These are phyloP conservation scores for Papilio machaon DNA, from an alignment of 1,140 invertebrate genomes.

Conservation along the genomic window DNA sequence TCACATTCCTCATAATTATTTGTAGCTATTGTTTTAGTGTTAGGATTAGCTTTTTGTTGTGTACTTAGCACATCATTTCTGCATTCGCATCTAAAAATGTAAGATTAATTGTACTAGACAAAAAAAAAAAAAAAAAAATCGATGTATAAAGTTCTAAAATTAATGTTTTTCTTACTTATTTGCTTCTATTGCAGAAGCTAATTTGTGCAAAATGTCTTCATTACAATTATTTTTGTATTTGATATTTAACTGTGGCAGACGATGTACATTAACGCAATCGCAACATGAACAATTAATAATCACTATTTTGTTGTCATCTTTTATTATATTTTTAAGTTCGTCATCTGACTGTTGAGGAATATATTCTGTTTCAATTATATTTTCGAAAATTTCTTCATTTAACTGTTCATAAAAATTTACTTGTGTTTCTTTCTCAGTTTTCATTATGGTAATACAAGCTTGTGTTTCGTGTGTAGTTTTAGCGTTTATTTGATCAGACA, in stretches of 20 bases:
- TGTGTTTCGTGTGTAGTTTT: slow-evolving; percentile 22
- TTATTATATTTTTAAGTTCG: slow-evolving; percentile 8
- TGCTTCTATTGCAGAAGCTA: slow-evolving; percentile 13
- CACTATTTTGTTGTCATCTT: slow-evolving; percentile 17
- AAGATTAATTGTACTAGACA: background rate
- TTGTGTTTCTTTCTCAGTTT: slow-evolving; percentile 51
- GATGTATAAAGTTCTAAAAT: background rate
- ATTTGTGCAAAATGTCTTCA: slow-evolving; percentile 14
- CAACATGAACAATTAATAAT: slow-evolving; percentile 31
- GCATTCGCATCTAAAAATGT: slow-evolving; percentile 16
- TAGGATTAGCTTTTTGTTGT: background rate
- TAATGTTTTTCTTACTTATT: slow-evolving; percentile 5
- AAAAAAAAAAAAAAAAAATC: too few species aligned
- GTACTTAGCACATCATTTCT: background rate
- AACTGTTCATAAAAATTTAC: slow-evolving; percentile 45
- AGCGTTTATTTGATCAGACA: background rate
- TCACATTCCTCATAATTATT: background rate
- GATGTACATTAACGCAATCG: background rate
- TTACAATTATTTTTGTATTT: background rate
- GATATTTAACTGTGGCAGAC: background rate
- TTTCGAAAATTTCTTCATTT: background rate
- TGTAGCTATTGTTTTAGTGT: background rate
- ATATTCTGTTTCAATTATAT: slow-evolving; percentile 5
- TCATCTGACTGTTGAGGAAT: background rate
- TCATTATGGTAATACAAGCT: slow-evolving; percentile 41